Evolutionary conservation across 2,888 invertebrate genomes (phyloP).

Genomic region (Rapana venosa): DNA sequence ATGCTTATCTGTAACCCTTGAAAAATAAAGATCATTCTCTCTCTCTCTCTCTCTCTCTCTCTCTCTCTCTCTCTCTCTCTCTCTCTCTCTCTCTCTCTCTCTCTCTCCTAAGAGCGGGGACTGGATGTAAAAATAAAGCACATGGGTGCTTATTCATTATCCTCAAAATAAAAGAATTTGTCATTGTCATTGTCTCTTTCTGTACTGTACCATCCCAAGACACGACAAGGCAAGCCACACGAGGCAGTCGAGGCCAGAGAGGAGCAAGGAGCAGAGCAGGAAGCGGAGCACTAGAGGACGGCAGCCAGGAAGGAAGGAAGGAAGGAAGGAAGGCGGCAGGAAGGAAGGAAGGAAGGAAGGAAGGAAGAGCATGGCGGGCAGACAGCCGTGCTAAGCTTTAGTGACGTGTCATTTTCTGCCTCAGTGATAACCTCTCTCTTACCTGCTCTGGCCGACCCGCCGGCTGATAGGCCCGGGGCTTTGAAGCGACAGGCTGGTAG

Average conservation of each 20-base stretch:
- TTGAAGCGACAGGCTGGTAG: constrained; percentile 19
- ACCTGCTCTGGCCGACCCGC: neutral
- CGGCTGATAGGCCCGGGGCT: neutral
- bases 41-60: too few species aligned
- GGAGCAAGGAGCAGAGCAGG: neutral
- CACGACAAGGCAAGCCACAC: neutral
- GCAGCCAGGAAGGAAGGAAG: neutral
- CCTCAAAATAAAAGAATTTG: too few species aligned
- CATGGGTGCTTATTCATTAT: too few species aligned
- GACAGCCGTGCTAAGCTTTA: neutral
- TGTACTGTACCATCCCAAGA: neutral
- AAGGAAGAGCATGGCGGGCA: neutral
- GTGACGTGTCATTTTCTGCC: constrained; percentile 9
- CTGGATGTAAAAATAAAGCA: too few species aligned
- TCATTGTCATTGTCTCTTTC: neutral
- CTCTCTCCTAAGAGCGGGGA: too few species aligned
- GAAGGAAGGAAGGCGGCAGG: neutral
- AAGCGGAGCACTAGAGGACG: neutral
- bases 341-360: neutral
- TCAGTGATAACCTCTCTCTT: neutral
- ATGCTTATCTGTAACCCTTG: neutral
- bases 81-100: too few species aligned
- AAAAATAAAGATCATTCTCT: too few species aligned
- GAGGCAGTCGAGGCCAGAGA: neutral
- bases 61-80: too few species aligned